A percentile compares a stretch with the other conserved stretches of the same genome.
Evolutionary conservation across 1,140 invertebrate species (phyloP).

Genomic region (Daktulosphaira vitifoliae): DNA sequence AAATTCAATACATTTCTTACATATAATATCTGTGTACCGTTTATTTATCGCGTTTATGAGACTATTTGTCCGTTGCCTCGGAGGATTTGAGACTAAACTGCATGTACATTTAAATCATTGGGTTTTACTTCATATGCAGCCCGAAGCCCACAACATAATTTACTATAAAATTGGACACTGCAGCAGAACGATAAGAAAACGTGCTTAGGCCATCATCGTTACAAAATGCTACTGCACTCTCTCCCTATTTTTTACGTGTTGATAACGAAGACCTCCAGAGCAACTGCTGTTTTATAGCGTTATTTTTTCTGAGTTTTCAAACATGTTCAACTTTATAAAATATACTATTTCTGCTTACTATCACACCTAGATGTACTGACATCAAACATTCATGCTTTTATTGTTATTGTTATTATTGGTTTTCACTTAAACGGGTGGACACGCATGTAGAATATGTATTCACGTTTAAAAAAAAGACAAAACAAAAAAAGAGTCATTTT

Average conservation of each 20-base stretch:
- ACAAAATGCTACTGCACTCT: neutral
- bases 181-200: slow-evolving; percentile 13
- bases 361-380: no score
- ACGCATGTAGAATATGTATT: no score
- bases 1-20: no score
- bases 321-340: neutral
- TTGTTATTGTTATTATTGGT: no score
- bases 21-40: no score
- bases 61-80: neutral
- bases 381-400: no score
- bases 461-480: no score
- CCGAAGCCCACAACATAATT: neutral
- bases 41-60: neutral
- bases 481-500: no score
- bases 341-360: neutral
- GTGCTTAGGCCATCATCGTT: neutral
- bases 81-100: neutral
- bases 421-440: no score
- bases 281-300: neutral
- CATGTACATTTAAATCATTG: neutral
- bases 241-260: no score
- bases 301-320: neutral
- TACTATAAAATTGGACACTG: neutral
- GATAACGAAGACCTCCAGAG: no score
- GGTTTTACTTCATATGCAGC: neutral